phyloP scores from a whole-genome alignment of 2,797 vertebrate genomes.

The Tokudaia muenninki region DNA sequence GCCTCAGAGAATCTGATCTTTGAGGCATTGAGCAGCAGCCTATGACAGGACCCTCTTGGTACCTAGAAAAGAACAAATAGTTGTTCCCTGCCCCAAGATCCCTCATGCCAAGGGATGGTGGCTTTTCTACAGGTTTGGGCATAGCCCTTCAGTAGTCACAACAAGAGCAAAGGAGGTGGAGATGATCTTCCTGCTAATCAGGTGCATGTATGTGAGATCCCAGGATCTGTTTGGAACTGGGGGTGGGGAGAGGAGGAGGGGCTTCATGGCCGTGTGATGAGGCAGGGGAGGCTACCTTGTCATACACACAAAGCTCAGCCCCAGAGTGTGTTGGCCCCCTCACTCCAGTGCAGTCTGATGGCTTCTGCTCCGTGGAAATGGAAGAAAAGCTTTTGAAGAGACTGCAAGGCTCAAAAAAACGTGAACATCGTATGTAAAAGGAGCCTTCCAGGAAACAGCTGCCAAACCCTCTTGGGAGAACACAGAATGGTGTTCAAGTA shows the following conservation, averaged over 20 bases:
- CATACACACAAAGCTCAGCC: fast-evolving
- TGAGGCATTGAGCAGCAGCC: fast-evolving
- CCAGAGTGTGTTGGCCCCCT: fast-evolving
- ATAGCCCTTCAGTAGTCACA: neutral
- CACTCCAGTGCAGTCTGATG: neutral
- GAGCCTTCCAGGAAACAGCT: neutral
- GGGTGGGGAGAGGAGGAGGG: neutral
- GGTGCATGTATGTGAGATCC: neutral
- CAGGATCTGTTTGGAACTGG: neutral
- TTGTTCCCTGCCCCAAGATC: neutral
- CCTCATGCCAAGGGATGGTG: neutral
- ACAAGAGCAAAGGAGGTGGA: neutral
- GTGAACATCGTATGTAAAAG: neutral
- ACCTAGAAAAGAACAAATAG: neutral
- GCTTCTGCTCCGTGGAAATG: neutral
- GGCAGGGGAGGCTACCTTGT: neutral
- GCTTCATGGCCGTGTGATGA: neutral
- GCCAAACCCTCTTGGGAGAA: neutral
- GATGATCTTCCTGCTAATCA: neutral
- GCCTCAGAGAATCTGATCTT: neutral
- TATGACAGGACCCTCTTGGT: neutral
- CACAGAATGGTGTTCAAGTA: fast-evolving
- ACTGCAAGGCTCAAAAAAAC: neutral
- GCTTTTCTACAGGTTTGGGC: neutral
- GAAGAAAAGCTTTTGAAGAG: neutral